Conservation (phyloP, 2,888 invertebrate species). For the Drosophila cyrtoloma region DNA sequence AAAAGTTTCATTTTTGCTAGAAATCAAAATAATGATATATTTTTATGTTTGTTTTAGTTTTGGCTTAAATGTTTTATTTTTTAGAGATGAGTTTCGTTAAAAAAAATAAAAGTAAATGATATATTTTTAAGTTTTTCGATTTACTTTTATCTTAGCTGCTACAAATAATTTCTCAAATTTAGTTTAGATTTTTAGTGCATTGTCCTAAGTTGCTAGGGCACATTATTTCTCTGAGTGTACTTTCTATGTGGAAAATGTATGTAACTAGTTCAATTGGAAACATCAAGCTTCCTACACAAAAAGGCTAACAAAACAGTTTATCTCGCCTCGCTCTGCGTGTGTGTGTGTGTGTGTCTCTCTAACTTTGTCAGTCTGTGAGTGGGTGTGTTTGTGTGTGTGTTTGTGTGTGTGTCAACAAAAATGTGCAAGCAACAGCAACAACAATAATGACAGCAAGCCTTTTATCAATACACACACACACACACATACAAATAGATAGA, state of each 20-base stretch:
- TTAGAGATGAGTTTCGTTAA: no score
- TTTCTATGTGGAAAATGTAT: slow-evolving; percentile 37
- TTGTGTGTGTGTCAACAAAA: slow-evolving; percentile 46
- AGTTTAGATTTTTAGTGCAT: neutral
- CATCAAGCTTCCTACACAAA: slow-evolving; percentile 70
- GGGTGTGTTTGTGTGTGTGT: neutral
- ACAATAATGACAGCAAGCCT: slow-evolving; percentile 59
- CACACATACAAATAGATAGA: slow-evolving; percentile 32
- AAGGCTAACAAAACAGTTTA: slow-evolving; percentile 60
- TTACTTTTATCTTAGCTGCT: neutral
- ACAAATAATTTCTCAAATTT: neutral
- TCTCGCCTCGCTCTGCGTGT: slow-evolving; percentile 41
- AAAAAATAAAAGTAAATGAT: neutral
- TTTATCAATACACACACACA: slow-evolving; percentile 50
- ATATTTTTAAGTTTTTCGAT: neutral
- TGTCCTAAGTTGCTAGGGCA: neutral
- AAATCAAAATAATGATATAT: no score
- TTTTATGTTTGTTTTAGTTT: no score
- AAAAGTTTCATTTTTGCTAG: no score
- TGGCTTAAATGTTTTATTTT: no score
- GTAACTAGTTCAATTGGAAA: slow-evolving; percentile 81
- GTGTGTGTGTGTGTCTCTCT: slow-evolving; percentile 30
- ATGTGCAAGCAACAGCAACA: slow-evolving; percentile 62
- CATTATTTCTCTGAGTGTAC: slow-evolving; percentile 4
- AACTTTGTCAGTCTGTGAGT: slow-evolving; percentile 2